phyloP scores from a whole-genome alignment of 1,140 invertebrate genomes.

The Meloidogyne chitwoodi region DNA sequence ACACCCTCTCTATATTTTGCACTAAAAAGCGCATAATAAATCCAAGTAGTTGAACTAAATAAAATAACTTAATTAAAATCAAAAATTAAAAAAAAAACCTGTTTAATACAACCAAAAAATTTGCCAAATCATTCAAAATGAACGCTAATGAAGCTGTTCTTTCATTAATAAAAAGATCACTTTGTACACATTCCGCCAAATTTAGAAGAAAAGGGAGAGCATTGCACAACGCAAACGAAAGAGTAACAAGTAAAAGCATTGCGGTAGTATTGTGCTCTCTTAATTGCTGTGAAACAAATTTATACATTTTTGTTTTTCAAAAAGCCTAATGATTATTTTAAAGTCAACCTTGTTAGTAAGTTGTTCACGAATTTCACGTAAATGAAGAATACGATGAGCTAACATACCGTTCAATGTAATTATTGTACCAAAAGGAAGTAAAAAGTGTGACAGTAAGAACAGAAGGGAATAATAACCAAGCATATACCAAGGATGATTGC shows the following conservation, averaged over 20 bases:
- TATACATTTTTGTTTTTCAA: too few relatives aligned
- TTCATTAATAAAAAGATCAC: constrained; percentile 46
- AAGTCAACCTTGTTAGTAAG: constrained; percentile 48
- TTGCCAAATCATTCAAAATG: constrained; percentile 53
- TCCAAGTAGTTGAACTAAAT: constrained; percentile 35
- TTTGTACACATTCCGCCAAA: constrained; percentile 50
- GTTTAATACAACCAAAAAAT: constrained; percentile 47
- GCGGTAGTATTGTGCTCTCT: constrained; percentile 51
- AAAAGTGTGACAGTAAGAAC: constrained; percentile 54
- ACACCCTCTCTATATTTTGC: constrained; percentile 39
- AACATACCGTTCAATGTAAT: constrained; percentile 51
- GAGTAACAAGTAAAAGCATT: constrained; percentile 54
- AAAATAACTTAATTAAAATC: not conserved
- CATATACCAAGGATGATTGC: constrained; percentile 45
- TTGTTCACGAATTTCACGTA: constrained; percentile 37
- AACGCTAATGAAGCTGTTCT: constrained; percentile 44
- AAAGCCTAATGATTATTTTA: too few relatives aligned
- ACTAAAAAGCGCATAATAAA: constrained; percentile 36
- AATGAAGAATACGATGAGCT: constrained; percentile 40
- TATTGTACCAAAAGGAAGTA: constrained; percentile 49
- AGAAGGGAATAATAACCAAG: constrained; percentile 50
- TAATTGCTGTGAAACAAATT: constrained; percentile 48
- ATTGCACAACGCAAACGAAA: constrained; percentile 53
- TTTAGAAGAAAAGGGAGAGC: constrained; percentile 53
- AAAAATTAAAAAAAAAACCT: not conserved